phyloP scores from a whole-genome alignment of 2,113 vertebrate species.

The Rhynchomys soricoides region DNA sequence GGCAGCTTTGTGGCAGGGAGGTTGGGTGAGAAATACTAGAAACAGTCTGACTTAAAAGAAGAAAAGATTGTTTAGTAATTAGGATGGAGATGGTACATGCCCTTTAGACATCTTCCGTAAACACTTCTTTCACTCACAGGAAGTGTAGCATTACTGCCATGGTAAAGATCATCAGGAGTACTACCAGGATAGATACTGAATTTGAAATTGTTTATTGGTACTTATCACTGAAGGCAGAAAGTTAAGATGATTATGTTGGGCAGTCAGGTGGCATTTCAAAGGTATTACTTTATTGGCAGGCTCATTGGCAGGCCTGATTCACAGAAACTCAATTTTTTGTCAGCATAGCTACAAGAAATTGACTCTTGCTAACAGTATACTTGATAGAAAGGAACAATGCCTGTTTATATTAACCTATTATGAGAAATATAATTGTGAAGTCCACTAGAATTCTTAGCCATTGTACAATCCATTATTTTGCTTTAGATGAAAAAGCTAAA shows the following conservation, averaged over 20 bases:
- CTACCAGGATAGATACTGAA: neutral
- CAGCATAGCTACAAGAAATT: neutral
- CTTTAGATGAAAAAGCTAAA: conserved; percentile 10
- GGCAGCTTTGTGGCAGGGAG: neutral
- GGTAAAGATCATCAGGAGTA: neutral
- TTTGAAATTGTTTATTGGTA: neutral
- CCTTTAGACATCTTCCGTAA: neutral
- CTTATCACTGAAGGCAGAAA: neutral
- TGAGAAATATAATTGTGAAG: neutral
- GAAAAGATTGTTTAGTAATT: neutral
- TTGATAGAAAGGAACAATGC: neutral
- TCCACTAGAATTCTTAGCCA: neutral
- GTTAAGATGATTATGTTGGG: neutral
- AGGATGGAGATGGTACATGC: neutral
- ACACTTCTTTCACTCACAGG: neutral
- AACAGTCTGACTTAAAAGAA: neutral
- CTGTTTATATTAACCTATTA: neutral
- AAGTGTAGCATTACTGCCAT: neutral
- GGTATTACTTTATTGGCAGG: neutral
- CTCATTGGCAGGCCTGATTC: neutral
- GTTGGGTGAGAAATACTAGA: neutral
- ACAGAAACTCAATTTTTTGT: neutral
- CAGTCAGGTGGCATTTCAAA: neutral
- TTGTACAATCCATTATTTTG: neutral
- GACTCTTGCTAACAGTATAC: neutral